Base-by-base conservation (phyloP, 2,797 vertebrate genomes). In the Numenius phaeopus region DNA sequence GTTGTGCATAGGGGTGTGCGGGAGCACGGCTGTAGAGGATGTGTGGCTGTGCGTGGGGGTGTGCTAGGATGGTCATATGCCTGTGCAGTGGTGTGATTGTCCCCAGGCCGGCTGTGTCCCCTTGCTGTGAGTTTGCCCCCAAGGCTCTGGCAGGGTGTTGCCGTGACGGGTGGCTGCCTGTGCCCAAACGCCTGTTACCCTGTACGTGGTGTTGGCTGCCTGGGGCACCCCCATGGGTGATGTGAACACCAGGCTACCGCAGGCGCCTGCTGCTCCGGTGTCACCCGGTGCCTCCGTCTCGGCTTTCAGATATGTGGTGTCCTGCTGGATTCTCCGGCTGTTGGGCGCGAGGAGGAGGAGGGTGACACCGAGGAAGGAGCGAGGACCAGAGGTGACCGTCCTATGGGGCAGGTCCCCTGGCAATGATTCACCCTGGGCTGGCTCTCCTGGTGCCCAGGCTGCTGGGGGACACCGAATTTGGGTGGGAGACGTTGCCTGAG, bases 201-300 rank as follows among this genome's bases (percentile, higher is more conserved):
- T 49, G 22, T 24, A 7, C 55, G 0, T 2, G 32, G 11, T 59
- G 29, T 42, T 72, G 67, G 47, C 34, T 44, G 49, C 72, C 61
- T 40, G 40, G 62, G 46, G 29, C 26, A 30, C 27, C 54, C 34
- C 37, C 17, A 1, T 1, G 47, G 15, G 19, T 65, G 62, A 34
- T 7, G 1, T 2, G 18, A 42, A n/a, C 46, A 39, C 11, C 39
- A 44, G 46, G 30, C 27, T 72, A 26, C 46, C 8, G 7, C 0
- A 0, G 50, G 32, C 7, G 2, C 39, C 40, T 0, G 0, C 57
- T 75, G n/a, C 37, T 93, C 44, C 40, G 8, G 29, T 0, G 1
- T 72, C 86, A 88, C 62, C 49, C 0, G 0, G 37, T 5, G 2
- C 62, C 71, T 79, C 54, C 3, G 0, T 40, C 54, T 81, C 1